Percentiles rank a stretch among this genome's conserved stretches.
Conservation (phyloP, 2,113 vertebrate species). For the Bufo bufo region DNA sequence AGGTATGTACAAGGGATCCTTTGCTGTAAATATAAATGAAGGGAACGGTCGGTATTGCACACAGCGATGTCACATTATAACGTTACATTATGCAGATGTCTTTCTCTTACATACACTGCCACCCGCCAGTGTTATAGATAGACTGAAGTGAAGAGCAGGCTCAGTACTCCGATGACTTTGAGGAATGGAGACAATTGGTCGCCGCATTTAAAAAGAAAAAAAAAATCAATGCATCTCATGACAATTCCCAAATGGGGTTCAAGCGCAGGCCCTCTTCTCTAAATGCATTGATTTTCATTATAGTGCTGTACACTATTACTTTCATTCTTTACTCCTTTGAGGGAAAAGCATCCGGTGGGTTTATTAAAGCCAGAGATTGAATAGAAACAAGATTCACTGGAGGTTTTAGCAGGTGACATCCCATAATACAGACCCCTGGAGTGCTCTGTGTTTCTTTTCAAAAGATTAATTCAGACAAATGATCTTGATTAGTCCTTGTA, state of each 20-base stretch:
- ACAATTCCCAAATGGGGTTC: conserved; percentile 25
- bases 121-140: conserved; percentile 11
- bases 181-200: conserved; percentile 38
- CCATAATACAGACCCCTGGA: conserved; percentile 16
- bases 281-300: conserved; percentile 52
- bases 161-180: conserved; percentile 29
- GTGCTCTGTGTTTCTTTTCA: conserved; percentile 28
- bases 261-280: conserved; percentile 24
- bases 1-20: background rate
- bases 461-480: conserved; percentile 51
- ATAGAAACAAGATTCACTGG: conserved; percentile 14
- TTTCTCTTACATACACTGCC: background rate
- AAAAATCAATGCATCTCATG: conserved; percentile 53
- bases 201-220: conserved; percentile 12
- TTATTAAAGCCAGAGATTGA: conserved; percentile 49
- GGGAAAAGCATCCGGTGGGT: conserved; percentile 32
- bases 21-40: background rate
- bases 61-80: background rate
- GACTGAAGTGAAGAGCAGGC: conserved; percentile 15
- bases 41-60: background rate
- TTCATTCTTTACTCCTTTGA: conserved; percentile 47
- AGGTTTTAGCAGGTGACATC: conserved; percentile 36
- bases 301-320: conserved; percentile 30
- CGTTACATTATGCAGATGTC: background rate
- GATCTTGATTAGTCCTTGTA: conserved; percentile 56